Evolutionary conservation across 1,140 invertebrate genomes (phyloP).

Genomic region (Metaphire vulgaris): DNA sequence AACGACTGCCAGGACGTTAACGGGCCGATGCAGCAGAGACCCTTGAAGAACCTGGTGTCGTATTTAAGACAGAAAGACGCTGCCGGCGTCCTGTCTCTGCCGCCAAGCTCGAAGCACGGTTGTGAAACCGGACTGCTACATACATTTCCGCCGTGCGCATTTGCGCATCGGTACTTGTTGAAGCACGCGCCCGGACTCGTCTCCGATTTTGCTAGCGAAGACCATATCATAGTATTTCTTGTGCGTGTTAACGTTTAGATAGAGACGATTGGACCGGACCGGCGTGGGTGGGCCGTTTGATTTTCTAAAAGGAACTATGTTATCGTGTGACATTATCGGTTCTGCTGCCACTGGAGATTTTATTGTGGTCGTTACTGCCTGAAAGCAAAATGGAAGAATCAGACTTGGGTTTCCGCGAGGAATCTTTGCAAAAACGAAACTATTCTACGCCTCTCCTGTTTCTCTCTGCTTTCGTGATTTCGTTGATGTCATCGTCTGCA

Average conservation of each 20-base stretch:
- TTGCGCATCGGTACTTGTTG: conserved; percentile 78
- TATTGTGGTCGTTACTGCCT: too few species aligned
- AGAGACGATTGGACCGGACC: too few species aligned
- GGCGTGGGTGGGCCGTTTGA: too few species aligned
- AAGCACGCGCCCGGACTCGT: conserved; percentile 79
- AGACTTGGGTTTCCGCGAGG: too few species aligned
- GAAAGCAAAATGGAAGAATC: too few species aligned
- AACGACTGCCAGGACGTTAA: conserved; percentile 34
- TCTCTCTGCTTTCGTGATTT: too few species aligned
- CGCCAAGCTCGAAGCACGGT: conserved; percentile 68
- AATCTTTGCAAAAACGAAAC: too few species aligned
- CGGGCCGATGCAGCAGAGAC: conserved; percentile 59
- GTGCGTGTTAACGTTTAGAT: conserved; percentile 54
- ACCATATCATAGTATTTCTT: conserved; percentile 90
- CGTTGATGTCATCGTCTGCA: too few species aligned
- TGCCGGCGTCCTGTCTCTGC: conserved; percentile 86
- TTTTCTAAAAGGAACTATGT: too few species aligned
- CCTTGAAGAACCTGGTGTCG: conserved; percentile 85
- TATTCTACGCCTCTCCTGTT: too few species aligned
- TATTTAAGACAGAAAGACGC: conserved; percentile 97
- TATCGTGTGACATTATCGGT: too few species aligned
- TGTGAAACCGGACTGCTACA: conserved; percentile 73
- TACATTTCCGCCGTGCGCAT: conserved; percentile 83
- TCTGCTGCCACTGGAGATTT: too few species aligned
- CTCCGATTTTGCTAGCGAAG: conserved; percentile 70